A percentile compares a stretch with the other conserved stretches of the same genome.
These are phyloP conservation scores for Notolepis coatsorum DNA, from an alignment of 2,797 vertebrate genomes.

Conservation along the genomic window DNA sequence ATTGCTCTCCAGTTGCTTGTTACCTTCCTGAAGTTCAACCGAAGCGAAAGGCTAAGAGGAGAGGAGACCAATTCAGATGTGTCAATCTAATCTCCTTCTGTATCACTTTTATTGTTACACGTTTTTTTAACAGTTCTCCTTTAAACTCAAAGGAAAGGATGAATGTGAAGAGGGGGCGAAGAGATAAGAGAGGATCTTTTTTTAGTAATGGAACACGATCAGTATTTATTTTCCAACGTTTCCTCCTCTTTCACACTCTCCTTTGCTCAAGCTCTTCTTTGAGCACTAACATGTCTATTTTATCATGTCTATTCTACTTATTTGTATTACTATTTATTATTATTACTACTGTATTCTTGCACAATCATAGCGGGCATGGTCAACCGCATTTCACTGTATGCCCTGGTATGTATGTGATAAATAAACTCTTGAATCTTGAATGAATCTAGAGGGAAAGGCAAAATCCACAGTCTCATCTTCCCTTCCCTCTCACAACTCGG, in stretches of 20 bases:
- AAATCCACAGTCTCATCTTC: neutral
- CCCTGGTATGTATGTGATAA: no score
- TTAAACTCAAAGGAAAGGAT: neutral
- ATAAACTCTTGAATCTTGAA: conserved; percentile 7
- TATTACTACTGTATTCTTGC: neutral
- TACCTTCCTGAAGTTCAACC: no score
- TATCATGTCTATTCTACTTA: neutral
- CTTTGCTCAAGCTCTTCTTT: neutral
- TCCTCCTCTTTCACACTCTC: neutral
- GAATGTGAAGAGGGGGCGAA: neutral
- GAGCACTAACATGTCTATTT: neutral
- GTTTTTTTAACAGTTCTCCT: no score
- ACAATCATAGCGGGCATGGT: no score
- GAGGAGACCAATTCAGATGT: no score
- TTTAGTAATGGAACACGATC: neutral
- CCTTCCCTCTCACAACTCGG: conserved; percentile 83
- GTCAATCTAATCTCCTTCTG: no score
- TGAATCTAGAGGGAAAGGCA: neutral
- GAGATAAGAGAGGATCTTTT: neutral
- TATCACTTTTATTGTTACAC: neutral
- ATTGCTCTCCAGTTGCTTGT: no score
- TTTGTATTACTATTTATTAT: neutral
- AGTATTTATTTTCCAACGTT: no score
- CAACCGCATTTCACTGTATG: no score
- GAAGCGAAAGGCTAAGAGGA: no score